A percentile compares a stretch with the other conserved stretches of the same genome.
phyloP scores from a whole-genome alignment of 2,888 invertebrate species.

The Pollenia angustigena region DNA sequence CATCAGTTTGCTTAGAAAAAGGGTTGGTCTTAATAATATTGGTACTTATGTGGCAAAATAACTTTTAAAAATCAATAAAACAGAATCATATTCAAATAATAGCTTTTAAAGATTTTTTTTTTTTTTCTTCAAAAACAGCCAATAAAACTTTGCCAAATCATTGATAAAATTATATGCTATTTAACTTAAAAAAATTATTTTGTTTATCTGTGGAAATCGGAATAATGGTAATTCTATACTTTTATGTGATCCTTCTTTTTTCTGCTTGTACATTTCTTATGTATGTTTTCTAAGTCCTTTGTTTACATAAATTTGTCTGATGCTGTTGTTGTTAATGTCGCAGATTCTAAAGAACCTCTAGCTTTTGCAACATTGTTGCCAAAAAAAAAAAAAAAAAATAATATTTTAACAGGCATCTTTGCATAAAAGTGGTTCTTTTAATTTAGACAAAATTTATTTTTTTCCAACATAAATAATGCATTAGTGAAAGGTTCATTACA shows the following conservation, averaged over 20 bases:
- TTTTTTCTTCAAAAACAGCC: neutral
- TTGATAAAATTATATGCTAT: too few species aligned
- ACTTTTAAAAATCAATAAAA: constrained; percentile 44
- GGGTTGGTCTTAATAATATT: constrained; percentile 14
- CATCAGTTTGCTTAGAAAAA: neutral
- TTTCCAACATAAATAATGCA: constrained; percentile 65
- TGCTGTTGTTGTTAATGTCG: constrained; percentile 26
- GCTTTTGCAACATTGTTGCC: constrained; percentile 52
- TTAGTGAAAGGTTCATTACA: constrained; percentile 58
- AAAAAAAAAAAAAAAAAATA: neutral
- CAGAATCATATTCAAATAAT: constrained; percentile 10
- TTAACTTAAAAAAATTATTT: too few species aligned
- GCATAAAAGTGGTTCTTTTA: neutral
- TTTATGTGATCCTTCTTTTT: neutral
- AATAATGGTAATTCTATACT: too few species aligned
- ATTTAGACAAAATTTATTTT: neutral
- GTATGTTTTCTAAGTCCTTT: constrained; percentile 30
- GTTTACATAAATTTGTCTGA: constrained; percentile 17
- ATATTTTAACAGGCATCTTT: constrained; percentile 22
- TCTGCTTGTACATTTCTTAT: neutral
- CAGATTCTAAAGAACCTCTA: constrained; percentile 26
- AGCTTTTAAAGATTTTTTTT: neutral
- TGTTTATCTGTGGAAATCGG: too few species aligned
- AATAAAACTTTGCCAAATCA: too few species aligned
- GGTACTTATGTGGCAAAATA: constrained; percentile 22